A percentile compares a stretch with the other conserved stretches of the same genome.
phyloP scores from a whole-genome alignment of 2,888 invertebrate genomes.

The Tenthredo amoena region DNA sequence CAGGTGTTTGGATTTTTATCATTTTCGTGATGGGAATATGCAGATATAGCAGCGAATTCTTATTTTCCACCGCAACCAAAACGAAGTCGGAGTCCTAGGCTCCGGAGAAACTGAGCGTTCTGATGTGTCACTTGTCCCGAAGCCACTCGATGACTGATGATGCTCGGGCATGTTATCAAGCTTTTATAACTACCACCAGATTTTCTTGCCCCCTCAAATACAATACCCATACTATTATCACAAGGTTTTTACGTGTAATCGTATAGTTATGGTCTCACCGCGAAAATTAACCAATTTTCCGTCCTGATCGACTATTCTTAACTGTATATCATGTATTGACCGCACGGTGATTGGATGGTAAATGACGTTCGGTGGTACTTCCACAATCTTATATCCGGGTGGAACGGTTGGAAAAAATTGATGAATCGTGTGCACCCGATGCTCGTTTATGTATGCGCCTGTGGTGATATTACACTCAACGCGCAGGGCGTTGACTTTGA shows the following conservation, averaged over 20 bases:
- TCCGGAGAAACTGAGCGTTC: constrained; percentile 44
- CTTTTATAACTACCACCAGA: constrained; percentile 50
- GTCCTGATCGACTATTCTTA: constrained; percentile 63
- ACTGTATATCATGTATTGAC: constrained; percentile 58
- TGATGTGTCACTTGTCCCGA: constrained; percentile 8
- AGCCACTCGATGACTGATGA: no score
- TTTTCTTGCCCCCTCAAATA: neutral
- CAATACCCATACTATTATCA: neutral
- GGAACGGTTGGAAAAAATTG: constrained; percentile 64
- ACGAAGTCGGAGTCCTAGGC: constrained; percentile 42
- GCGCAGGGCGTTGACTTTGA: constrained; percentile 64
- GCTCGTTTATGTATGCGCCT: neutral
- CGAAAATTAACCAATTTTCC: no score
- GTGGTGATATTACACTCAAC: neutral
- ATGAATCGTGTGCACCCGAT: constrained; percentile 68
- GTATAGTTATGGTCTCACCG: no score
- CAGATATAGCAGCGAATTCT: constrained; percentile 32
- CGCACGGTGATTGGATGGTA: no score
- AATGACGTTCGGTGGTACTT: no score
- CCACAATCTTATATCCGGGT: no score
- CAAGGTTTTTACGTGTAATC: constrained; percentile 52
- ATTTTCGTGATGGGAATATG: constrained; percentile 16
- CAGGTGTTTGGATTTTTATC: constrained; percentile 41
- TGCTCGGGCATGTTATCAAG: neutral
- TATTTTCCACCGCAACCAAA: neutral